Evolutionary conservation across 2,888 invertebrate genomes (phyloP).

Genomic region (Drosophila niveifrons): DNA sequence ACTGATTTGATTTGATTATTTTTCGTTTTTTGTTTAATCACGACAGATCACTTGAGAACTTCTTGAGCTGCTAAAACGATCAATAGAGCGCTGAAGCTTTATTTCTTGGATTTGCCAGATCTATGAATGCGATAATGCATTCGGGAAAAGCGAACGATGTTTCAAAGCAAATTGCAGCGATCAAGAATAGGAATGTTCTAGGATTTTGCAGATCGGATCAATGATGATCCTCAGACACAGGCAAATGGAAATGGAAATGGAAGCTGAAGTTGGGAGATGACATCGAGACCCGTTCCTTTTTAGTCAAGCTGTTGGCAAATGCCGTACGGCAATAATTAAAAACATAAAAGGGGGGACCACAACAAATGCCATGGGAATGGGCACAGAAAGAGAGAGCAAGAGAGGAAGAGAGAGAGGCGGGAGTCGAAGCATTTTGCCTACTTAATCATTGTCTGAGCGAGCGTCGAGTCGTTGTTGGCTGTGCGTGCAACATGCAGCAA

Average conservation of each 20-base stretch:
- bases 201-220: background rate
- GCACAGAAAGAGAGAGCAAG: slow-evolving; percentile 20
- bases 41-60: slow-evolving; percentile 34
- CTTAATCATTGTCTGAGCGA: slow-evolving; percentile 77
- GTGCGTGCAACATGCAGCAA: slow-evolving; percentile 77
- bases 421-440: slow-evolving; percentile 72
- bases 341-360: slow-evolving; percentile 67
- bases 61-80: slow-evolving; percentile 29
- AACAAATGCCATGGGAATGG: slow-evolving; percentile 46
- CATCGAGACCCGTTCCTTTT: slow-evolving; percentile 22
- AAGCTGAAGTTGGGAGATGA: slow-evolving; percentile 8
- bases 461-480: slow-evolving; percentile 24
- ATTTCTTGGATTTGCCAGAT: no score
- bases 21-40: slow-evolving; percentile 16
- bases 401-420: slow-evolving; percentile 15
- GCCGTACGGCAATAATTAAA: slow-evolving; percentile 78
- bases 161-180: no score
- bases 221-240: background rate
- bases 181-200: no score
- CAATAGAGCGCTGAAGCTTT: slow-evolving; percentile 34
- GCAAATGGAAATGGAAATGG: slow-evolving; percentile 31
- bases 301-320: slow-evolving; percentile 65
- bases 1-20: slow-evolving; percentile 9
- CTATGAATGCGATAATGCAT: no score
- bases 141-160: no score